Evolutionary conservation across 2,797 vertebrate genomes (phyloP).

Genomic region (Notamacropus eugenii): DNA sequence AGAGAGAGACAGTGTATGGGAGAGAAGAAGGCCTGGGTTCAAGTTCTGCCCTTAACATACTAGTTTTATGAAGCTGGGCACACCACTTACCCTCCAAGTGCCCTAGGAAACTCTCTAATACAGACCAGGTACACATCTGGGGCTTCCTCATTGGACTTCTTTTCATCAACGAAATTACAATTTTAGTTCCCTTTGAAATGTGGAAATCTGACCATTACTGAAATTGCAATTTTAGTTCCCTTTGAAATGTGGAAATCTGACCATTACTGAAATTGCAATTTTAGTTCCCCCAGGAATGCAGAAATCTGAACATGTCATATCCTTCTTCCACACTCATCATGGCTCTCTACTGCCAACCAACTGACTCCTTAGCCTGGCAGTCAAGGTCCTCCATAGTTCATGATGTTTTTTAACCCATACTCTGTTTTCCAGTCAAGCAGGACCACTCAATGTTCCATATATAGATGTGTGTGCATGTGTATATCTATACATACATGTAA

Average conservation of each 20-base stretch:
- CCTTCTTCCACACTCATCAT: background rate
- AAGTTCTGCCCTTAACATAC: background rate
- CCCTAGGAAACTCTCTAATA: background rate
- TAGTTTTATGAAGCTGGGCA: background rate
- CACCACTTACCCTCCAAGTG: background rate
- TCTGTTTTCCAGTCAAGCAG: background rate
- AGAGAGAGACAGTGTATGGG: background rate
- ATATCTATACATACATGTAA: no score
- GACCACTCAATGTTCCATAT: background rate
- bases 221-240: background rate
- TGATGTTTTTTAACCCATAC: background rate
- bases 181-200: background rate
- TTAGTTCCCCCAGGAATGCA: background rate
- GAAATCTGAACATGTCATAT: background rate
- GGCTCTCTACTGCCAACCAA: background rate
- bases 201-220: no score
- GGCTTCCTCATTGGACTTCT: background rate
- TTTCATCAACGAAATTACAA: background rate
- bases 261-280: background rate
- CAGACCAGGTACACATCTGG: background rate
- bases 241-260: no score
- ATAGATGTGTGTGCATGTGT: no score
- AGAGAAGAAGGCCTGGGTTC: background rate
- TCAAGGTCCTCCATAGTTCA: background rate
- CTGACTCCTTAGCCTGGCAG: background rate